phyloP scores from a whole-genome alignment of 2,113 vertebrate species.

The Anarrhichthys ocellatus region DNA sequence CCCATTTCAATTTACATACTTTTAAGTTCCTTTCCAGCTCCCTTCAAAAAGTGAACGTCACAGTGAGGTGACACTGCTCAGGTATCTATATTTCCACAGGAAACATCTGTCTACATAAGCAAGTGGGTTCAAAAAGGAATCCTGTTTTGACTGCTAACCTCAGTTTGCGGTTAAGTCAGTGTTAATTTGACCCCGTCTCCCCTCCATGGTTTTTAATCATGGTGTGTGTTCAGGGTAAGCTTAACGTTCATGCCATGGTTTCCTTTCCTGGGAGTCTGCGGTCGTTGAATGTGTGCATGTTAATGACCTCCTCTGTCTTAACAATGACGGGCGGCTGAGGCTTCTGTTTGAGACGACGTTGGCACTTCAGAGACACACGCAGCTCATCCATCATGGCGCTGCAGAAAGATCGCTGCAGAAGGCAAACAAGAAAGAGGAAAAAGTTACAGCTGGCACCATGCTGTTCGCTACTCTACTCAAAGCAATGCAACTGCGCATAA shows the following conservation, averaged over 20 bases:
- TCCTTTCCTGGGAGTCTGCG: constrained; percentile 99
- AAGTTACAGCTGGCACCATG: constrained; percentile 12
- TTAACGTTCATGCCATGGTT: constrained; percentile 92
- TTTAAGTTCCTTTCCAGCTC: constrained; percentile 54
- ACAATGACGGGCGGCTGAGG: constrained; percentile 95
- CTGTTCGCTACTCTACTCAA: neutral
- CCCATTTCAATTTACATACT: constrained; percentile 69
- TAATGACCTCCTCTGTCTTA: constrained; percentile 99
- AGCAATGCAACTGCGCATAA: neutral
- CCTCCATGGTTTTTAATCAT: constrained; percentile 27
- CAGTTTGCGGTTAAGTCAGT: constrained; percentile 53
- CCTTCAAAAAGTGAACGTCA: constrained; percentile 89
- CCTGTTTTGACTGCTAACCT: constrained; percentile 70
- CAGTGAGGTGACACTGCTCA: constrained; percentile 93
- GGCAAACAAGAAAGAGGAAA: constrained; percentile 24
- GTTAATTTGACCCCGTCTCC: constrained; percentile 29
- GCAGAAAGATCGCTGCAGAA: constrained; percentile 95
- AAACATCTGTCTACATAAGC: constrained; percentile 89
- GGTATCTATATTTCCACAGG: constrained; percentile 99
- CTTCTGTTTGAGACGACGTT: constrained; percentile 97
- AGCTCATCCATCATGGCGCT: constrained; percentile 98
- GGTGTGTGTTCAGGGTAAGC: constrained; percentile 22
- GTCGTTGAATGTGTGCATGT: constrained; percentile 99
- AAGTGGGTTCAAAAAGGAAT: constrained; percentile 69
- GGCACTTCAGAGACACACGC: constrained; percentile 96